Percentiles rank a stretch among this genome's conserved stretches.
Evolutionary conservation across 2,113 vertebrate species (phyloP).

Genomic region (Recurvirostra avosetta): DNA sequence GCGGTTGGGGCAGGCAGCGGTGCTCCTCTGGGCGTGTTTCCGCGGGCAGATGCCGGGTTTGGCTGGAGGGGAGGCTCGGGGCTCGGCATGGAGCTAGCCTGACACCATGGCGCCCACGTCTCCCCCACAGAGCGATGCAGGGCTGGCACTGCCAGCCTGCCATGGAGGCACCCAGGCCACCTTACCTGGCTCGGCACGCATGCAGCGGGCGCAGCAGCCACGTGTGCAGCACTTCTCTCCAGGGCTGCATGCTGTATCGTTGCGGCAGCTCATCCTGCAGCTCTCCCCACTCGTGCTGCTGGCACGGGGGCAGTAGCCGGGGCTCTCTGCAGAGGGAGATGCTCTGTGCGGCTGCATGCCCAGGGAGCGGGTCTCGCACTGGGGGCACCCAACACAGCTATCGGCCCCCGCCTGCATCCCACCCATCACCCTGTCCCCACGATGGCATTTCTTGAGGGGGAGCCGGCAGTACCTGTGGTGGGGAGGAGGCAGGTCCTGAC

Average conservation of each 20-base stretch:
- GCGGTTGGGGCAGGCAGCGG: not conserved
- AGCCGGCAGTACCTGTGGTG: not conserved
- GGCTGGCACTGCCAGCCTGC: not conserved
- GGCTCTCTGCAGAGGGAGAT: not conserved
- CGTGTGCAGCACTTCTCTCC: constrained; percentile 26
- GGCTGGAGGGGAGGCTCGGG: not conserved
- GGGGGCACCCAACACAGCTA: not conserved
- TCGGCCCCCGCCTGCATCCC: not conserved
- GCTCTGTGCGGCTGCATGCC: accelerated
- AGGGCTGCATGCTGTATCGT: not conserved
- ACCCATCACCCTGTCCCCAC: accelerated
- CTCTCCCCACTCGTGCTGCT: accelerated
- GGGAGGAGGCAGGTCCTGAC: constrained; percentile 39
- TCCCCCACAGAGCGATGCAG: accelerated
- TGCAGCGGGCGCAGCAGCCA: not conserved
- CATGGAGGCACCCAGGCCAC: accelerated
- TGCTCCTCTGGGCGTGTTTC: not conserved
- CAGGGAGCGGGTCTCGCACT: accelerated
- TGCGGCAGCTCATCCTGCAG: not conserved
- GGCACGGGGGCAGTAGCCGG: not conserved
- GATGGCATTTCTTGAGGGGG: not conserved
- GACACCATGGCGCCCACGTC: accelerated
- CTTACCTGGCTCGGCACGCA: not conserved
- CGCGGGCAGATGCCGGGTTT: not conserved
- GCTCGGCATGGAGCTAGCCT: not conserved